Conservation (phyloP, 2,113 vertebrate species). For the Ciconia maguari region DNA sequence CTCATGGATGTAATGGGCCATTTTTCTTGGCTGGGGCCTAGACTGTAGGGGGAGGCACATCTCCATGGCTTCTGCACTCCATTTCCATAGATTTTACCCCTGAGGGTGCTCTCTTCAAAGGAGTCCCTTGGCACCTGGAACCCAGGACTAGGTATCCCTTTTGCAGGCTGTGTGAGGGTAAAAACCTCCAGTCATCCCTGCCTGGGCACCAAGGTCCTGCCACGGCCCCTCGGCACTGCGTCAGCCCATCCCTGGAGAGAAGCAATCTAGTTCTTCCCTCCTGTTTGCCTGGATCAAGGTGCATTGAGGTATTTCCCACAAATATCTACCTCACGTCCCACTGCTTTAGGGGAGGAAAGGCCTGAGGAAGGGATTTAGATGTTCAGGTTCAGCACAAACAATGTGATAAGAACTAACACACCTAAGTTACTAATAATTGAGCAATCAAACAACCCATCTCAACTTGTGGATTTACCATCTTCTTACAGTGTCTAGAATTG, state of each 20-base stretch:
- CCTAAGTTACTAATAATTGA: neutral
- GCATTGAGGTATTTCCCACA: neutral
- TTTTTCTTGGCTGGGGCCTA: neutral
- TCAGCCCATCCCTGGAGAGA: neutral
- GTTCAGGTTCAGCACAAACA: neutral
- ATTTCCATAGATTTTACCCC: neutral
- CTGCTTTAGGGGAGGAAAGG: neutral
- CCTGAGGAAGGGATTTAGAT: neutral
- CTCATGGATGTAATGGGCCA: neutral
- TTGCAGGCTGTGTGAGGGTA: neutral
- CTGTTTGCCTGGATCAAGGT: neutral
- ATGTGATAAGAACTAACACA: neutral
- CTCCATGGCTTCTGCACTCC: neutral
- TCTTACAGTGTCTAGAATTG: neutral
- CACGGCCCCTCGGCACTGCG: accelerated
- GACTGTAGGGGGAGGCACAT: neutral
- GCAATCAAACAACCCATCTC: neutral
- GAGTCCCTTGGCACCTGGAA: neutral
- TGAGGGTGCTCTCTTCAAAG: neutral
- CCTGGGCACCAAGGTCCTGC: neutral
- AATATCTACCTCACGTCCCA: neutral
- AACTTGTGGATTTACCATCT: neutral
- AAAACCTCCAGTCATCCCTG: neutral
- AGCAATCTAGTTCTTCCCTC: neutral
- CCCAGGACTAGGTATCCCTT: accelerated